These are phyloP conservation scores for Bombus haemorrhoidalis DNA, from an alignment of 1,140 invertebrate genomes.

Conservation along the genomic window DNA sequence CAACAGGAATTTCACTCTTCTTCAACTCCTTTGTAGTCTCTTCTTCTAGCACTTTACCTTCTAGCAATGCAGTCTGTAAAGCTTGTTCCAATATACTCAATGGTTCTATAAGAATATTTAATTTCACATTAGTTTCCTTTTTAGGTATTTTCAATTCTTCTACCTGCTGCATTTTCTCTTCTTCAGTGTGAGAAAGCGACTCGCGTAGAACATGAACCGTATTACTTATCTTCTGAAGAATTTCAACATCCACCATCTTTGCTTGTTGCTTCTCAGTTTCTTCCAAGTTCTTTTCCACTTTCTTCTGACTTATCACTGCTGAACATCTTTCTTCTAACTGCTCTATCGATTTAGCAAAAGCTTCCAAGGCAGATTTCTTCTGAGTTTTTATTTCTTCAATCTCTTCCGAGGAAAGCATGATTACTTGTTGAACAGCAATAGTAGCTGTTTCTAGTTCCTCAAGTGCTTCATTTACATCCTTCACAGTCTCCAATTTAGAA, in stretches of 20 bases:
- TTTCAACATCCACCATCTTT: constrained; percentile 11
- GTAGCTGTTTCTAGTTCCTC: constrained; percentile 25
- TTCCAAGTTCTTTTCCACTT: constrained; percentile 11
- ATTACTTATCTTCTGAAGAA: constrained; percentile 47
- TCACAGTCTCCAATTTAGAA: background rate
- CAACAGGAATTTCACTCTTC: constrained; percentile 2
- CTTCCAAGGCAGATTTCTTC: background rate
- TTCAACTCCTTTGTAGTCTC: constrained; percentile 15
- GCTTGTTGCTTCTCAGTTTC: constrained; percentile 11
- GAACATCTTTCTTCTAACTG: constrained; percentile 47
- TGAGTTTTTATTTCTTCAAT: constrained; percentile 4
- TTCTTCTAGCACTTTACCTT: background rate
- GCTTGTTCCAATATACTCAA: constrained; percentile 69
- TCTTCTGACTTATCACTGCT: background rate
- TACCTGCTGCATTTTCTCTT: constrained; percentile 19
- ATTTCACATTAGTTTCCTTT: constrained; percentile 8
- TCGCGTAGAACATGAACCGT: constrained; percentile 45
- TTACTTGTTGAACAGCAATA: background rate
- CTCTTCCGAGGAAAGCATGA: background rate
- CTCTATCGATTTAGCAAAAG: constrained; percentile 29
- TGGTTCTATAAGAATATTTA: constrained; percentile 47
- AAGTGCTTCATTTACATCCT: constrained; percentile 26
- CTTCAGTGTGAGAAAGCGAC: constrained; percentile 39
- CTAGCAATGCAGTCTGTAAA: constrained; percentile 15
- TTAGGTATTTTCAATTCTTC: constrained; percentile 19